Conservation (phyloP, 2,113 vertebrate genomes). For the Isurus oxyrinchus region DNA sequence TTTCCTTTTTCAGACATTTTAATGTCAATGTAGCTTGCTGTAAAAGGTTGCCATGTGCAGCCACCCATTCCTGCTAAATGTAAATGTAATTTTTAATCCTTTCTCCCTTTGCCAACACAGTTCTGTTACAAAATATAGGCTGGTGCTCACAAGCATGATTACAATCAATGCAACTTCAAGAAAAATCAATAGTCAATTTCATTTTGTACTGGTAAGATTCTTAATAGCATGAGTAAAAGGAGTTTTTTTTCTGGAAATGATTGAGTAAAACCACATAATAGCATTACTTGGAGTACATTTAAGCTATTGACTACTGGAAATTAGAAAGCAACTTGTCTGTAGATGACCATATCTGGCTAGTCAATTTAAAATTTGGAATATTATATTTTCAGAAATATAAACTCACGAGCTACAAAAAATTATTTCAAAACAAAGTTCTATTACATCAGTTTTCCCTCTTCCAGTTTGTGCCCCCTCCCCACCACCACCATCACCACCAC, state of each 20-base stretch:
- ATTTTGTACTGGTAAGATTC: neutral
- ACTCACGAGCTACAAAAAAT: neutral
- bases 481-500: too few relatives aligned
- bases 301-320: neutral
- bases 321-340: neutral
- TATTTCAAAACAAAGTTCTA: neutral
- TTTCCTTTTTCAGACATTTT: neutral
- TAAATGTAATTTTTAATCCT: neutral
- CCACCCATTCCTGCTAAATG: neutral
- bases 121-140: neutral
- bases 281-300: neutral
- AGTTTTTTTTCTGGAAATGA: neutral
- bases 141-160: neutral
- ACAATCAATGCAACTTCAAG: neutral
- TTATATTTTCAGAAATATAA: neutral
- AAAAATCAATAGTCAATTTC: neutral
- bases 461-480: neutral
- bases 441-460: neutral
- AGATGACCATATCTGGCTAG: neutral
- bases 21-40: neutral
- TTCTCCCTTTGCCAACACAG: neutral
- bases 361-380: neutral
- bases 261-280: neutral
- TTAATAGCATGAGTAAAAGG: neutral
- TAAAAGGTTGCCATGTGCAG: neutral